Evolutionary conservation across 2,888 invertebrate species (phyloP), one percentile per base, ranked within the genome.

Genomic region (Auanema freiburgensis): DNA sequence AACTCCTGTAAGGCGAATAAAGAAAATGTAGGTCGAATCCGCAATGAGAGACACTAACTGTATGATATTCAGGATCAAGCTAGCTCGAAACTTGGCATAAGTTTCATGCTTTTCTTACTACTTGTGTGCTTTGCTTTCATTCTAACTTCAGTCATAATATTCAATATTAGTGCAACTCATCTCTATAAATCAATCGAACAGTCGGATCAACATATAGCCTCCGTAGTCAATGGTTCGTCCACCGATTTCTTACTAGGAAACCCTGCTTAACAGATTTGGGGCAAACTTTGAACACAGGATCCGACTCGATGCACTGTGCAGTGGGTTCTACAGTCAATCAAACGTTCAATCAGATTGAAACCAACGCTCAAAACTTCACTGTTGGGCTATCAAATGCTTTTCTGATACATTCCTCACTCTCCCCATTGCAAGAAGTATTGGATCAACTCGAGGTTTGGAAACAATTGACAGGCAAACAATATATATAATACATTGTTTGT

Each of bases 81-180:
- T 8, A 16, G 16, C 11, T 18, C n/a, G 3, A 46, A 54, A 41
- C 10, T 59, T 43, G 18, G 11, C 12, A 24, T 50, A 46, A 4
- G 14, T 57, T n/a, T 56, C 18, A 18, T 60, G 51, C 50, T 67
- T 1, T 43, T 56, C 14, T 33, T 64, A 0, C 65, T 70, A 3
- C 16, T 67, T 53, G 40, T 23, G 1, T 18, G 16, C 25, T 72
- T 72, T 56, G 40, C 69, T 2, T 67, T 69, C 24, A 51, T 66
- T 41, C 40, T 72, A 33, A 72, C 70, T 10, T 68, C 65, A 8
- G 24, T 68, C 6, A 54, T 72, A 24, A 55, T 72, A 2, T 70
- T 67, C 65, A 70, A 72, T 42, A 43, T 67, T 11, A 56, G 69
- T 46, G 63, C 65, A 33, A 59, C 57, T 12, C 58, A 69, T n/a